Evolutionary conservation across 2,113 vertebrate species (phyloP).

Genomic region (Lota lota): DNA sequence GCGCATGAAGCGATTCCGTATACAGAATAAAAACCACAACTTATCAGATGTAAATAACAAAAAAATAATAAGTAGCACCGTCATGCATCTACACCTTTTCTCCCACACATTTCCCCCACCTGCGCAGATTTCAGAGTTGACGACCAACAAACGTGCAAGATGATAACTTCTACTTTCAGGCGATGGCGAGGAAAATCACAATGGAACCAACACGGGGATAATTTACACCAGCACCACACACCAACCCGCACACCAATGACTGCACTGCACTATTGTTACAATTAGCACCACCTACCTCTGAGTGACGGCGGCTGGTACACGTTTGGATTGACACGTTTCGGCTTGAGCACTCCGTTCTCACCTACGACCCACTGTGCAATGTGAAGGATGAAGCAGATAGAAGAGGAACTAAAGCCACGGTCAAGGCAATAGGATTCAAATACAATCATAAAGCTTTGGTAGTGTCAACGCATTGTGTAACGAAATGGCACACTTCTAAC

Average conservation of each 20-base stretch:
- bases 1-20: neutral
- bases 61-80: neutral
- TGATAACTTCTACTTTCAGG: too few species aligned
- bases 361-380: constrained; percentile 81
- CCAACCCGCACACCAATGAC: neutral
- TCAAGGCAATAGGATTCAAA: neutral
- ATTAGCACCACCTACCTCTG: constrained; percentile 77
- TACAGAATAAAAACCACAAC: neutral
- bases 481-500: too few species aligned
- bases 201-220: constrained; percentile 41
- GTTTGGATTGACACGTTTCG: constrained; percentile 86
- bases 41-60: neutral
- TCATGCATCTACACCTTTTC: too few species aligned
- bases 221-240: constrained; percentile 23
- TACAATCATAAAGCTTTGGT: neutral
- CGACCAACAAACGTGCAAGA: too few species aligned
- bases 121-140: too few species aligned
- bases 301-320: constrained; percentile 95
- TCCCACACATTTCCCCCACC: neutral
- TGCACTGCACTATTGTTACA: constrained; percentile 13
- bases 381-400: neutral
- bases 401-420: neutral
- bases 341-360: constrained; percentile 90
- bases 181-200: constrained; percentile 20
- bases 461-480: too few species aligned